Evolutionary conservation across 2,888 invertebrate species (phyloP).

Genomic region (Sinodicranocentrus sp.): DNA sequence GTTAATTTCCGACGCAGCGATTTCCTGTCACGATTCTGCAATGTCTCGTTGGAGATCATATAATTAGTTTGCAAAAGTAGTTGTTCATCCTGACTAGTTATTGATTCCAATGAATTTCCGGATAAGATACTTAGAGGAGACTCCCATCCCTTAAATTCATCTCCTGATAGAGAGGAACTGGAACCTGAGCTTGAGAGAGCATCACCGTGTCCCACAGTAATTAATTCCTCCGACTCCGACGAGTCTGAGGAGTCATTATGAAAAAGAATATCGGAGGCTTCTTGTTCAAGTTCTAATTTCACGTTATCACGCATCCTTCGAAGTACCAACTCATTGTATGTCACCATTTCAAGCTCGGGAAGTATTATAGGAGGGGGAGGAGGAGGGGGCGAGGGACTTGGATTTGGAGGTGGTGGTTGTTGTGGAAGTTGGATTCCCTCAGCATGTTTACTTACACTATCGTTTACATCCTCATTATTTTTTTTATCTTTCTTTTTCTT

Average conservation of each 20-base stretch:
- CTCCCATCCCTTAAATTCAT: too few species aligned
- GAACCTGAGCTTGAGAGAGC: conserved; percentile 6
- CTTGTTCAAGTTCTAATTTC: conserved; percentile 12
- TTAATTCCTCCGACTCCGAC: neutral
- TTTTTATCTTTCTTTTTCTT: neutral
- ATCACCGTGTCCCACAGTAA: neutral
- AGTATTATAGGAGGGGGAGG: too few species aligned
- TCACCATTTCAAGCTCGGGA: neutral
- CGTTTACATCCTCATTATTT: too few species aligned
- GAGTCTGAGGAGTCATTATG: conserved; percentile 24
- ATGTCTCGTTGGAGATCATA: neutral
- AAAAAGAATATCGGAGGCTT: conserved; percentile 31
- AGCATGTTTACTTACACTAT: too few species aligned
- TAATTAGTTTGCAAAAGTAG: neutral
- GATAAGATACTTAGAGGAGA: neutral
- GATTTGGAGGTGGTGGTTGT: too few species aligned
- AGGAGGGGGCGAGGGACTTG: too few species aligned
- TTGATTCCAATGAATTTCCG: neutral
- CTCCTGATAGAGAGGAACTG: neutral
- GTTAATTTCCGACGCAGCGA: neutral
- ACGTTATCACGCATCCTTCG: neutral
- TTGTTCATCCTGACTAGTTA: too few species aligned
- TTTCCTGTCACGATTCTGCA: neutral
- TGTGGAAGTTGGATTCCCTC: too few species aligned
- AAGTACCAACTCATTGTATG: neutral